phyloP scores from a whole-genome alignment of 1,140 invertebrate species.

The Chrysomallon squamiferum region DNA sequence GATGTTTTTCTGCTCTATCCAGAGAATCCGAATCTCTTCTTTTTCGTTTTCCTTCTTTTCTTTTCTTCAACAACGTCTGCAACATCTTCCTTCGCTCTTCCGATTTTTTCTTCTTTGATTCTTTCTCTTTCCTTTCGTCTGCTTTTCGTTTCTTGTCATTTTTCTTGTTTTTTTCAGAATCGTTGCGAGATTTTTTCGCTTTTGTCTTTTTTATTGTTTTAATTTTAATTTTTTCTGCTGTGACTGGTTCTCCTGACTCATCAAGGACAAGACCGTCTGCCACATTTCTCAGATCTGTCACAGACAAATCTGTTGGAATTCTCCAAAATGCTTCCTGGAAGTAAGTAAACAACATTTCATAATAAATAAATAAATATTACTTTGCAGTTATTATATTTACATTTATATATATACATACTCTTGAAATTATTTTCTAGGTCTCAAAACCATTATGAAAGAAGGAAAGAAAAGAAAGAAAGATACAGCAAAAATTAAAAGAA shows the following conservation, averaged over 20 bases:
- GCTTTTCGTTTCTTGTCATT: conserved; percentile 11
- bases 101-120: conserved; percentile 9
- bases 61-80: conserved; percentile 18
- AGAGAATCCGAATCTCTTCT: conserved; percentile 9
- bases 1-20: no score
- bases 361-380: no score
- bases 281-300: conserved; percentile 30
- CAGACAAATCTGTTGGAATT: conserved; percentile 42
- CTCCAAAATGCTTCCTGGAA: conserved; percentile 58
- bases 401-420: no score
- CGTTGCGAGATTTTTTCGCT: neutral
- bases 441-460: no score
- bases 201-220: conserved; percentile 5
- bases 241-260: conserved; percentile 33
- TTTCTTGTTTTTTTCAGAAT: conserved; percentile 1
- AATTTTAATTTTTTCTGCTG: conserved; percentile 33
- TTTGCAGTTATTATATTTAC: no score
- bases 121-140: neutral
- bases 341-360: neutral
- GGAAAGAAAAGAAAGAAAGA: no score
- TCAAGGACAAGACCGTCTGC: conserved; percentile 36
- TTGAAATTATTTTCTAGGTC: no score
- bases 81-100: conserved; percentile 20
- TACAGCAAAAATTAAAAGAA: no score
- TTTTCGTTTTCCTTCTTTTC: conserved; percentile 16